Base-by-base conservation (phyloP, 2,888 invertebrate species). In the Nebria salina region DNA sequence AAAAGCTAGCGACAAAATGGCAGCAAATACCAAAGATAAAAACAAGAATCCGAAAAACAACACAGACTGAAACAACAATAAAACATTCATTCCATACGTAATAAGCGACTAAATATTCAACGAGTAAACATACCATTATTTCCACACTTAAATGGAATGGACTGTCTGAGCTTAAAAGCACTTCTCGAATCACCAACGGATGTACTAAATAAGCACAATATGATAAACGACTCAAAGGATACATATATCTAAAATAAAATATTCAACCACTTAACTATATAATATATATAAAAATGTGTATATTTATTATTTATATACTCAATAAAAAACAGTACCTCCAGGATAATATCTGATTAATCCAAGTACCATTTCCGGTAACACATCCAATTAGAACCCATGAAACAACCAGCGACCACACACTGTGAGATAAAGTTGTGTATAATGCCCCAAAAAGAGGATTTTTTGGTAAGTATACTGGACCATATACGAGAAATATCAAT, bases 151-250 rank as follows among this genome's bases (percentile, higher is more conserved):
- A 86, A 84, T 91, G 91, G n/a, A 91, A 86, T 0, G 90, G 89
- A 7, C 87, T 85, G 83, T 91, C 91, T 0, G 89, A 86, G 0
- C 88, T 87, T 43, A 91, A 87, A 70, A 92, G 86, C 80, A 91
- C 85, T 0, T 86, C 84, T 9, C 91, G 87, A 15, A 91, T 89
- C 0, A 91, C 84, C 0, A 89, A 85, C 0, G 90, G 91, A 86
- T 92, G 92, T 72, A 92, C 84, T 83, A 93, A 86, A 83, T 93
- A 87, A 76, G 89, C 87, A 84, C 91, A 89, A 86, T 91, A 92
- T 82, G 91, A 89, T 41, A 92, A 85, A 81, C 92, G 89, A 79
- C 92, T 92, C 65, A 92, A 85, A 0, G 91, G 91, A 41, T 91
- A 90, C 74, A 91, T 85, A 65, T 87, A 85, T 15, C 89, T 89